Conservation (phyloP, 1,140 invertebrate species). For the Pseudomyrmex flavicornis region DNA sequence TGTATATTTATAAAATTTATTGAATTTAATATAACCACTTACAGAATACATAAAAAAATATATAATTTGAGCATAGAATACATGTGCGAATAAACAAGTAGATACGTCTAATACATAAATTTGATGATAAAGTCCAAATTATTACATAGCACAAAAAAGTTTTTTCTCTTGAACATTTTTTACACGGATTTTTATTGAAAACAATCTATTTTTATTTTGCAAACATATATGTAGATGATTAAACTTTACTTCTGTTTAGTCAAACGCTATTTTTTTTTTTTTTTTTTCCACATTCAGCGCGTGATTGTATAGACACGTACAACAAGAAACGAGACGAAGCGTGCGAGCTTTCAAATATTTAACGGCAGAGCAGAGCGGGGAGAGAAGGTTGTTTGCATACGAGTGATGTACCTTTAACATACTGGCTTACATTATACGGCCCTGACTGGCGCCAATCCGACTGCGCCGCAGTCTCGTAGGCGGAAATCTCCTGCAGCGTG, state of each 20-base stretch:
- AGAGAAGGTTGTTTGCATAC: constrained; percentile 32
- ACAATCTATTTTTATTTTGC: too few species aligned
- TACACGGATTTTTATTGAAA: too few species aligned
- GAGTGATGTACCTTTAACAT: constrained; percentile 29
- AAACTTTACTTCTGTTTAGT: background rate
- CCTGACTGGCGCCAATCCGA: constrained; percentile 71
- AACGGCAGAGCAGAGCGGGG: background rate
- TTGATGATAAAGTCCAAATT: too few species aligned
- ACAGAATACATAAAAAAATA: too few species aligned
- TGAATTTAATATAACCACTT: too few species aligned
- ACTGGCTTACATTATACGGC: constrained; percentile 61
- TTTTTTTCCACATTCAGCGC: background rate
- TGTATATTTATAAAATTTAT: too few species aligned
- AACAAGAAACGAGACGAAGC: background rate
- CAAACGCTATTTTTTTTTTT: background rate
- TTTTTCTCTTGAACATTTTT: background rate
- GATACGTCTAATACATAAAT: too few species aligned
- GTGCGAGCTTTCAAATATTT: constrained; percentile 37
- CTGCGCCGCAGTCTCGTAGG: constrained; percentile 68
- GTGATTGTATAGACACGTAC: background rate
- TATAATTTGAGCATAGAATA: too few species aligned
- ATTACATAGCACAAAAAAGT: too few species aligned
- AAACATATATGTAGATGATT: too few species aligned
- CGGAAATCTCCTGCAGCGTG: constrained; percentile 47
- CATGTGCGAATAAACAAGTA: too few species aligned